A percentile compares a stretch with the other conserved stretches of the same genome.
These are phyloP conservation scores for Pelodytes ibericus DNA, from an alignment of 2,797 vertebrate species.

Conservation along the genomic window DNA sequence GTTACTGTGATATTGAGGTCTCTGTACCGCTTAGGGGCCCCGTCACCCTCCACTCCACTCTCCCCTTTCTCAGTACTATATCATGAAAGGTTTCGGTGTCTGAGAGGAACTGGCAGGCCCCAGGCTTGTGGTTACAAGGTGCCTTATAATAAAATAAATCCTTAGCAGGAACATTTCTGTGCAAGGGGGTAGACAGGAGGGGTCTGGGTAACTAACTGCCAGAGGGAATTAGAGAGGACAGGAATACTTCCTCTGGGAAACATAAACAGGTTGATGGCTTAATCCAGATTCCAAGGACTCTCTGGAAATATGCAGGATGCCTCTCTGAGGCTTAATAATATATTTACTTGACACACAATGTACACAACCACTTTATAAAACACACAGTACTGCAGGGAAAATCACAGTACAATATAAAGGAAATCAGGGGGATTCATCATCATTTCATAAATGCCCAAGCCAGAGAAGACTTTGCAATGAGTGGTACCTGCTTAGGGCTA, in stretches of 20 bases:
- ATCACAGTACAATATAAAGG: too few relatives aligned
- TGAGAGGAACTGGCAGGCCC: background rate
- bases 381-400: too few relatives aligned
- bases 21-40: too few relatives aligned
- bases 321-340: too few relatives aligned
- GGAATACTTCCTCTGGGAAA: background rate
- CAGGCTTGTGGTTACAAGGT: slow-evolving; percentile 3
- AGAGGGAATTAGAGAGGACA: background rate
- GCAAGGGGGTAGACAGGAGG: background rate
- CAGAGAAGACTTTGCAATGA: too few relatives aligned
- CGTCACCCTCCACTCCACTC: too few relatives aligned
- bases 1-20: background rate
- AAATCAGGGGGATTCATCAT: too few relatives aligned
- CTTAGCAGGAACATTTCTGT: background rate
- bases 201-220: background rate
- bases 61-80: background rate
- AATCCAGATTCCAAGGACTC: background rate
- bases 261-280: background rate
- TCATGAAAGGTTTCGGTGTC: background rate
- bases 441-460: too few relatives aligned
- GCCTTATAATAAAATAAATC: slow-evolving; percentile 18
- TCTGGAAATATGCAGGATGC: too few relatives aligned
- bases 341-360: too few relatives aligned
- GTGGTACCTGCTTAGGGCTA: too few relatives aligned
- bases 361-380: too few relatives aligned